Percentiles rank a stretch among this genome's conserved stretches.
phyloP scores from a whole-genome alignment of 1,140 invertebrate species.

The Diorhabda carinulata region DNA sequence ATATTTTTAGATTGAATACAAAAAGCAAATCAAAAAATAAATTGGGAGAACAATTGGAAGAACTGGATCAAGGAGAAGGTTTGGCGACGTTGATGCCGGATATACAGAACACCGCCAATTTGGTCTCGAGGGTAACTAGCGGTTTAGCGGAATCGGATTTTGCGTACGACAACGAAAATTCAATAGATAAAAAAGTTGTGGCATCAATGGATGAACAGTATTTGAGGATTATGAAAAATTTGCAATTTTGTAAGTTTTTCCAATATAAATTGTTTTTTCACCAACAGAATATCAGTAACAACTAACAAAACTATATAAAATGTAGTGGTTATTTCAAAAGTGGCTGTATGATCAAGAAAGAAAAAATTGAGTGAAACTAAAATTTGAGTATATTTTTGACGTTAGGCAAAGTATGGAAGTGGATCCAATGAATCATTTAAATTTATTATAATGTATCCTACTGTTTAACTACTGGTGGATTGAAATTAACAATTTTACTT shows the following conservation, averaged over 20 bases:
- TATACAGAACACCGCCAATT: slow-evolving; percentile 75
- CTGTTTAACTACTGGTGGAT: too few relatives aligned
- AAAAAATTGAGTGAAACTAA: too few relatives aligned
- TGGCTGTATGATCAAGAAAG: too few relatives aligned
- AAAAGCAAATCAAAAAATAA: slow-evolving; percentile 46
- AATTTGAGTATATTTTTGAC: too few relatives aligned
- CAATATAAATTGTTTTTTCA: not conserved
- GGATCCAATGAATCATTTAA: too few relatives aligned
- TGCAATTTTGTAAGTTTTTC: slow-evolving; percentile 74
- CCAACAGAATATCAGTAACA: too few relatives aligned
- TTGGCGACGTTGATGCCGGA: slow-evolving; percentile 83
- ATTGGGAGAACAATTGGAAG: slow-evolving; percentile 55
- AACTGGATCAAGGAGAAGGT: slow-evolving; percentile 80
- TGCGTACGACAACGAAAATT: slow-evolving; percentile 31
- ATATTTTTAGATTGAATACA: slow-evolving; percentile 25
- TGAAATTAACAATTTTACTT: not conserved
- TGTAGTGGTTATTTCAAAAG: too few relatives aligned
- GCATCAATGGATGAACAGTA: slow-evolving; percentile 70
- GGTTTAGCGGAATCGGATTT: slow-evolving; percentile 37
- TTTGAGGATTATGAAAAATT: slow-evolving; percentile 77
- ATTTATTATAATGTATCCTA: too few relatives aligned
- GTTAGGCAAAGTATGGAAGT: too few relatives aligned
- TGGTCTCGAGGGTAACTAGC: slow-evolving; percentile 67
- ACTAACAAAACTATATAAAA: too few relatives aligned
- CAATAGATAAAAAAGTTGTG: slow-evolving; percentile 51